Conservation (phyloP, 2,888 invertebrate genomes). For the Sisyra terminalis region DNA sequence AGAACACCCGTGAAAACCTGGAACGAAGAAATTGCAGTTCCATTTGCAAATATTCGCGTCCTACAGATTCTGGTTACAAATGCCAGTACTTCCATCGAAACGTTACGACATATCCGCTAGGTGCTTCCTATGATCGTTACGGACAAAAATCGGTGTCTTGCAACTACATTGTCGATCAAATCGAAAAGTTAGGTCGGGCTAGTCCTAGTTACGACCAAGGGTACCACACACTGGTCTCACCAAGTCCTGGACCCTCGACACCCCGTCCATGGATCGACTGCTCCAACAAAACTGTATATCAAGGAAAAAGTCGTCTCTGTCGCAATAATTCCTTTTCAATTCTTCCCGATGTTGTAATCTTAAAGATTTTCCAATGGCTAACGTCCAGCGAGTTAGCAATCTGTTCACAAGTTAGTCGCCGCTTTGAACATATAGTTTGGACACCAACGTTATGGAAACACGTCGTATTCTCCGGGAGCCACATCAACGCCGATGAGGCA, state of each 20-base stretch:
- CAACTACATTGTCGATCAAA: slow-evolving; percentile 26
- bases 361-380: slow-evolving; percentile 53
- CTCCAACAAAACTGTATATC: slow-evolving; percentile 19
- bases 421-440: slow-evolving; percentile 66
- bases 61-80: too few relatives aligned
- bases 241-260: slow-evolving; percentile 30
- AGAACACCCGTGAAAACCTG: slow-evolving; percentile 14
- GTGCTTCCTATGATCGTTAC: neutral
- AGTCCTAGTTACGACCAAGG: slow-evolving; percentile 64
- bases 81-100: neutral
- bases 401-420: slow-evolving; percentile 57
- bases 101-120: slow-evolving; percentile 12
- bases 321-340: slow-evolving; percentile 36
- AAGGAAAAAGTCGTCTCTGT: slow-evolving; percentile 18
- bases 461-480: slow-evolving; percentile 42
- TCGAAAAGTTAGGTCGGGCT: slow-evolving; percentile 29
- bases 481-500: slow-evolving; percentile 46
- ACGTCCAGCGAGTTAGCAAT: slow-evolving; percentile 53
- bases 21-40: neutral
- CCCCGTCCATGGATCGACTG: slow-evolving; percentile 25
- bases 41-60: neutral
- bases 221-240: slow-evolving; percentile 58
- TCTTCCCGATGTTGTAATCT: slow-evolving; percentile 47
- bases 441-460: slow-evolving; percentile 58
- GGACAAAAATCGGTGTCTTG: slow-evolving; percentile 7